Base-by-base conservation (phyloP, 2,113 vertebrate species). In the Irena cyanogastra region DNA sequence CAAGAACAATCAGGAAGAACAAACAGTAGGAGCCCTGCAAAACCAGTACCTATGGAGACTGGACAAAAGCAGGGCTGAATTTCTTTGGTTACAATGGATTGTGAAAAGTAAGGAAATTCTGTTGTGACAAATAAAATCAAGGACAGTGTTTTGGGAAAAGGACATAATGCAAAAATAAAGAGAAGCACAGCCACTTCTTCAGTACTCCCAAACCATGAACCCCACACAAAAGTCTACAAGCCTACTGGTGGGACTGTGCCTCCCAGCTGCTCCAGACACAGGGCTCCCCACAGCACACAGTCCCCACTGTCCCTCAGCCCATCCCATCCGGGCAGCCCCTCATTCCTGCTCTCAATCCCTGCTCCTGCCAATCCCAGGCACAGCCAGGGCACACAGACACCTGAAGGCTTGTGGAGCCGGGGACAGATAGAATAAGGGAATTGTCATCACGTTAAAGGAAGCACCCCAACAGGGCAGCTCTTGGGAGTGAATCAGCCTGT, bases 371-470 rank as follows among this genome's bases (percentile, higher is more conserved):
- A 11, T 0, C 11, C 61, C 61, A 63, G 56, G 33, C 37, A 52
- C 52, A 59, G 26, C 8, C 44, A 72, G 49, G 2, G 12, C 10
- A 22, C 35, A 21, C 7, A 24, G 30, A 5, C 2, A 33, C 65
- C 41, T 41, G 47, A 18, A 52, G 42, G 4, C 11, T 5, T 6
- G 3, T n/a, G 11, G 4, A 44, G 4, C 6, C 5, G 6, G 7
- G 3, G 1, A 31, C 0, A 1, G 7, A 16, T 0, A 30, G 31
- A 23, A 23, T 2, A 4, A 4, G 5, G 3, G 3, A 65, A 47
- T 42, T 77, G 71, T 35, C 47, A 83, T 8, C 8, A 23, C 11
- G 22, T 24, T n/a, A 22, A 31, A 54, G 50, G 47, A 80, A 90
- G 26, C 39, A 21, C 21, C 59, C 21, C 53, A 57, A 63, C 26